phyloP scores from a whole-genome alignment of 2,888 invertebrate genomes.

The Thysanoteuthis rhombus region DNA sequence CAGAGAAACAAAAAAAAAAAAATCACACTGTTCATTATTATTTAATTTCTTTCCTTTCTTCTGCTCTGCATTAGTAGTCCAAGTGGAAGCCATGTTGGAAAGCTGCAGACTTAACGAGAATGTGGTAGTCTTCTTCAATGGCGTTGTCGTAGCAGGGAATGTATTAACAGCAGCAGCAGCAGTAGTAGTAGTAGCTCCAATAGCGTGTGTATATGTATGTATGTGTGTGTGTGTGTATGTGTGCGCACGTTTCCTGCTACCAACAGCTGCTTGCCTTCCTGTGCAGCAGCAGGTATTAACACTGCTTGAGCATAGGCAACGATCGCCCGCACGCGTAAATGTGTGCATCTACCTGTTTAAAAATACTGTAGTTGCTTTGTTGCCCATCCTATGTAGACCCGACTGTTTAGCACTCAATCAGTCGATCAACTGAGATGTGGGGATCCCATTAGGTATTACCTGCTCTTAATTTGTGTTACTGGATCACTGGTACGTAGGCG shows the following conservation, averaged over 20 bases:
- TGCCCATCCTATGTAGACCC: not conserved
- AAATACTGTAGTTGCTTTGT: not conserved
- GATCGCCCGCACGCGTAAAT: not conserved
- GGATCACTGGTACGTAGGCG: not conserved
- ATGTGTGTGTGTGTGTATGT: not conserved
- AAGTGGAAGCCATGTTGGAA: not conserved
- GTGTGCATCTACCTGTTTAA: not conserved
- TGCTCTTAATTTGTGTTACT: not conserved
- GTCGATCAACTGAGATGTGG: not conserved
- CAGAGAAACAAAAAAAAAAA: too few species aligned
- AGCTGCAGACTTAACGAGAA: not conserved
- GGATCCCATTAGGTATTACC: not conserved
- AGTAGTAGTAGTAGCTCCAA: not conserved
- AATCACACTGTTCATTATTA: too few species aligned
- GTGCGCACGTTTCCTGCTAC: not conserved
- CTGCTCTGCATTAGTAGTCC: not conserved
- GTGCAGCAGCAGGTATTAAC: conserved; percentile 12
- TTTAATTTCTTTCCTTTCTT: not conserved
- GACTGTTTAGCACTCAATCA: not conserved
- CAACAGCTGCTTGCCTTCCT: not conserved
- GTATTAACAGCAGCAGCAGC: not conserved
- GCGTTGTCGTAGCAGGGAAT: not conserved
- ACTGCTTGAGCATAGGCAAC: not conserved
- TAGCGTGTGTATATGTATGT: not conserved
- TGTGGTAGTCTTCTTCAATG: not conserved